These are phyloP conservation scores for Corynorhinus townsendii DNA, from an alignment of 2,113 vertebrate genomes.

Conservation along the genomic window DNA sequence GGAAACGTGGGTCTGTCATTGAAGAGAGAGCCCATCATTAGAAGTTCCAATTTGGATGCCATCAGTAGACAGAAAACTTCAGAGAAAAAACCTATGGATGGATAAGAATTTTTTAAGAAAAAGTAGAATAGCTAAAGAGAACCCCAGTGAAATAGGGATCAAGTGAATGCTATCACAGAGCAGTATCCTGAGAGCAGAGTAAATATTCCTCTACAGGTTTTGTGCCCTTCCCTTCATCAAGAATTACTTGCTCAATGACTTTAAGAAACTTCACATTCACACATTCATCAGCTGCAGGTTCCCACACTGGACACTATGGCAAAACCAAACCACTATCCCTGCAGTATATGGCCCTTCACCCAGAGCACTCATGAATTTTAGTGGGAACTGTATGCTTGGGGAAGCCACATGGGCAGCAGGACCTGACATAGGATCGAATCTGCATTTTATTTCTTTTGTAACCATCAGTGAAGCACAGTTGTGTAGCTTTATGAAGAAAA, in stretches of 20 bases:
- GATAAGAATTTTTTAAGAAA: not conserved
- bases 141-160: rapidly evolving
- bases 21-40: not conserved
- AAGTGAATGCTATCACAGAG: not conserved
- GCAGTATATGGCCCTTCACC: not conserved
- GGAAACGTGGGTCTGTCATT: not conserved
- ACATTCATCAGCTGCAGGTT: not conserved
- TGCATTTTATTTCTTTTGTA: conserved; percentile 14
- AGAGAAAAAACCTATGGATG: not conserved
- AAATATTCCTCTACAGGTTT: not conserved
- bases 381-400: no score
- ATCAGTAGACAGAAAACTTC: not conserved
- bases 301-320: not conserved
- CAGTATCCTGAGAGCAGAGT: not conserved
- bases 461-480: not conserved
- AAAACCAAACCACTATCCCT: not conserved
- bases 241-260: not conserved
- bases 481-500: conserved; percentile 21
- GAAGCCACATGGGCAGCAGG: not conserved
- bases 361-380: not conserved
- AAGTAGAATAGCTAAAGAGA: not conserved
- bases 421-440: not conserved
- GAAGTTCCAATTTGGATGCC: not conserved
- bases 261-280: not conserved
- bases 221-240: not conserved